Percentiles rank a stretch among this genome's conserved stretches.
phyloP scores from a whole-genome alignment of 2,888 invertebrate species.

The Tipula lateralis region DNA sequence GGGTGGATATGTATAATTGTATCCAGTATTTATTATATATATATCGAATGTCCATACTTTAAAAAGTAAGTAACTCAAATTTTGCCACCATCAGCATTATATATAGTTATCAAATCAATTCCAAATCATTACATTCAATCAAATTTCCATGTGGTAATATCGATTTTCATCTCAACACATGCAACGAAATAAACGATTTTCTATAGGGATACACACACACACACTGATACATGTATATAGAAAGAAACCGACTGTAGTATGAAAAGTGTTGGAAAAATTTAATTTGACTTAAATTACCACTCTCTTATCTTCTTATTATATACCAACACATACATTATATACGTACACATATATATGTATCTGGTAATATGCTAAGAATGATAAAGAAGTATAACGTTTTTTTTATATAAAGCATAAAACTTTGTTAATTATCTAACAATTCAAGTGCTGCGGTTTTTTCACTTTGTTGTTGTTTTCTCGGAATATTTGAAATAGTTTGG shows the following conservation, averaged over 20 bases:
- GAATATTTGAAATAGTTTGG: background rate
- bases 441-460: background rate
- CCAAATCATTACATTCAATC: background rate
- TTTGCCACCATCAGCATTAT: background rate
- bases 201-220: background rate
- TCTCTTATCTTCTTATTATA: background rate
- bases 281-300: constrained; percentile 11
- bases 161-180: background rate
- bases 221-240: background rate
- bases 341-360: background rate
- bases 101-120: background rate
- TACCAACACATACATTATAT: background rate
- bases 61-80: background rate
- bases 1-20: background rate
- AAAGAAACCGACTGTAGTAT: background rate
- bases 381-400: too few species aligned
- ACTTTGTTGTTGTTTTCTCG: background rate
- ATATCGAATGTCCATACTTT: background rate
- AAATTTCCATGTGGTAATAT: background rate
- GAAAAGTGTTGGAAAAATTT: background rate
- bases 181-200: background rate
- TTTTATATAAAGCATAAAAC: background rate
- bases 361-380: background rate
- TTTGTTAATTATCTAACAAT: background rate
- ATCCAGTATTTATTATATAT: too few species aligned